Conservation (phyloP, 2,888 invertebrate species). For the Pollenia angustigena region DNA sequence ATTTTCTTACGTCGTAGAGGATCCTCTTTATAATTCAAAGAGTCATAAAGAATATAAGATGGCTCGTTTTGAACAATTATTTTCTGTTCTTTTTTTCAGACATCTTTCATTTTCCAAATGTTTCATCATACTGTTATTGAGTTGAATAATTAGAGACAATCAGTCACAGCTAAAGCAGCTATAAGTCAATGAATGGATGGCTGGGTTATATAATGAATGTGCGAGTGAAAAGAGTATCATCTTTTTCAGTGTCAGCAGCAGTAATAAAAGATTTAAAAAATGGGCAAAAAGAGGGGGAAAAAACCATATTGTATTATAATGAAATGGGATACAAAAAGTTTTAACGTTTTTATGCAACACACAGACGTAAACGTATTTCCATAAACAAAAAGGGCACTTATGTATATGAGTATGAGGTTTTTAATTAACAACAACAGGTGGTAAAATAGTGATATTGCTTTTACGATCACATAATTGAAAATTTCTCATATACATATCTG, state of each 20-base stretch:
- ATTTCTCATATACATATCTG: too few relatives aligned
- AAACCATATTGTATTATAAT: not conserved
- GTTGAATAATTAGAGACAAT: constrained; percentile 82
- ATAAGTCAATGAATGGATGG: constrained; percentile 77
- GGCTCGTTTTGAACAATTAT: constrained; percentile 23
- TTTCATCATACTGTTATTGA: constrained; percentile 79
- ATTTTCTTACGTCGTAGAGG: not conserved
- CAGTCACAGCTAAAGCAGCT: constrained; percentile 81
- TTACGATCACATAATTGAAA: too few relatives aligned
- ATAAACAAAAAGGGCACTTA: too few relatives aligned
- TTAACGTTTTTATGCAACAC: too few relatives aligned
- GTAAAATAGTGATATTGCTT: too few relatives aligned
- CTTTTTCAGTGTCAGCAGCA: constrained; percentile 18
- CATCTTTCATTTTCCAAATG: constrained; percentile 27
- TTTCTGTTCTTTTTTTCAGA: not conserved
- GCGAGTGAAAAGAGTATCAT: constrained; percentile 32
- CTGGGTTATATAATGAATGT: not conserved
- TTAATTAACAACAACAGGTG: too few relatives aligned
- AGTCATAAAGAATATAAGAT: constrained; percentile 40
- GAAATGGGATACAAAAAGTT: too few relatives aligned
- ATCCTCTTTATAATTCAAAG: not conserved
- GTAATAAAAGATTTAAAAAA: not conserved
- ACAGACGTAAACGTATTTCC: too few relatives aligned
- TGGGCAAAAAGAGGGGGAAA: not conserved
- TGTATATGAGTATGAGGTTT: too few relatives aligned